A percentile compares a stretch with the other conserved stretches of the same genome.
Evolutionary conservation across 2,113 vertebrate species (phyloP).

Genomic region (Okapia johnstoni): DNA sequence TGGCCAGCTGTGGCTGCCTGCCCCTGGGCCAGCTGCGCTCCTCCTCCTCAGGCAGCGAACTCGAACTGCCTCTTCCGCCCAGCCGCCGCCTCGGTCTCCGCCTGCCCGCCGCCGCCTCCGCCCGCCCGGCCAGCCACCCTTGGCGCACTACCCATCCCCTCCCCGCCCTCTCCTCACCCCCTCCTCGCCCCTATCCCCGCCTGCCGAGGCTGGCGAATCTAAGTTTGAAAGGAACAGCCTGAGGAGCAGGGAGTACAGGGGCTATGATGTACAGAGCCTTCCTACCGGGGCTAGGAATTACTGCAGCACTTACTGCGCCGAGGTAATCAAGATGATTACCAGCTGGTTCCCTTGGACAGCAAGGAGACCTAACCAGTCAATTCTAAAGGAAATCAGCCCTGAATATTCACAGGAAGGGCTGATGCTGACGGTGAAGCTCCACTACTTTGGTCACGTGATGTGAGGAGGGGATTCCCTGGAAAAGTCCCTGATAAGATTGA

Average conservation of each 20-base stretch:
- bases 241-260: not conserved
- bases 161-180: too few relatives aligned
- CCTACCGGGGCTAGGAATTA: not conserved
- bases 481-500: not conserved
- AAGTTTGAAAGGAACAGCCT: not conserved
- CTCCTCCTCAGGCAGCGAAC: not conserved
- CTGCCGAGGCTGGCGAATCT: not conserved
- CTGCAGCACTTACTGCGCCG: accelerated
- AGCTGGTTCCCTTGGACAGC: not conserved
- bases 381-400: not conserved
- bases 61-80: accelerated
- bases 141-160: accelerated
- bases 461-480: not conserved
- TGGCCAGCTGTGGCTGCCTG: not conserved
- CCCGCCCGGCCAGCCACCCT: too few relatives aligned
- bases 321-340: not conserved
- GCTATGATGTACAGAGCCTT: not conserved
- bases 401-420: not conserved
- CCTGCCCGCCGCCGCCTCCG: accelerated
- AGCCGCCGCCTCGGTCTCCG: not conserved
- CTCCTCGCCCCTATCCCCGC: too few relatives aligned
- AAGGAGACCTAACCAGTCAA: not conserved
- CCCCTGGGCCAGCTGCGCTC: not conserved
- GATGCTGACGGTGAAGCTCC: not conserved
- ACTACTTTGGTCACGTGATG: not conserved